These are phyloP conservation scores for Heliornis fulica DNA, from an alignment of 2,113 vertebrate genomes.

Conservation along the genomic window DNA sequence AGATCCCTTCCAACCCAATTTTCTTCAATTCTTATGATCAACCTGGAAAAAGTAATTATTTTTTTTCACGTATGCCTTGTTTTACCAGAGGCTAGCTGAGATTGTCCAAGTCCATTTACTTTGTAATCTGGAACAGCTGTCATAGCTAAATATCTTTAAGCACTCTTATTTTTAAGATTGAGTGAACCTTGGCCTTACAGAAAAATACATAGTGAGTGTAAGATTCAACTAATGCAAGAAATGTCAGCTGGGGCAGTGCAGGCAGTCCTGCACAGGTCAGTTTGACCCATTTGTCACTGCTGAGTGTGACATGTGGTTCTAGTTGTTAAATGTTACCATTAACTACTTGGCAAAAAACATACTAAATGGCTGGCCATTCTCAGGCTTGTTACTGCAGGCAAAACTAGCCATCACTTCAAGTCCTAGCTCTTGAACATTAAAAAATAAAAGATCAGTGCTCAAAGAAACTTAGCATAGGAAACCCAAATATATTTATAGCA, in stretches of 20 bases:
- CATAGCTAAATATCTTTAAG: slow-evolving; percentile 12
- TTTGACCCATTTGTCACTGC: neutral
- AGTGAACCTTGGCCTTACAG: neutral
- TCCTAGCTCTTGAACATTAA: neutral
- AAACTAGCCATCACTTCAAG: neutral
- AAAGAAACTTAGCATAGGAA: neutral
- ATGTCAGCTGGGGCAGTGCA: neutral
- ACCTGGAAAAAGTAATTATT: neutral
- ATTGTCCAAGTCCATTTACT: slow-evolving; percentile 29
- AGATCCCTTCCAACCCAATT: neutral
- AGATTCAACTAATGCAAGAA: neutral
- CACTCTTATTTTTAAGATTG: slow-evolving; percentile 16
- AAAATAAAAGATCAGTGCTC: neutral
- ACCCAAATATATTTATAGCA: neutral
- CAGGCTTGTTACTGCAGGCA: too few species aligned
- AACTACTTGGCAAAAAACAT: too few species aligned
- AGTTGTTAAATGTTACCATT: neutral
- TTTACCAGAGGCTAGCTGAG: neutral
- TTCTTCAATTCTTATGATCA: neutral
- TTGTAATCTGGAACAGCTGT: neutral
- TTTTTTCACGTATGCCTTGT: neutral
- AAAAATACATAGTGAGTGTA: neutral
- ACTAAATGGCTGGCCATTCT: too few species aligned
- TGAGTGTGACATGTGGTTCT: fast-evolving
- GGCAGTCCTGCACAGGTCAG: neutral